Conservation (phyloP, 2,797 vertebrate species). For the Siniperca obscura region DNA sequence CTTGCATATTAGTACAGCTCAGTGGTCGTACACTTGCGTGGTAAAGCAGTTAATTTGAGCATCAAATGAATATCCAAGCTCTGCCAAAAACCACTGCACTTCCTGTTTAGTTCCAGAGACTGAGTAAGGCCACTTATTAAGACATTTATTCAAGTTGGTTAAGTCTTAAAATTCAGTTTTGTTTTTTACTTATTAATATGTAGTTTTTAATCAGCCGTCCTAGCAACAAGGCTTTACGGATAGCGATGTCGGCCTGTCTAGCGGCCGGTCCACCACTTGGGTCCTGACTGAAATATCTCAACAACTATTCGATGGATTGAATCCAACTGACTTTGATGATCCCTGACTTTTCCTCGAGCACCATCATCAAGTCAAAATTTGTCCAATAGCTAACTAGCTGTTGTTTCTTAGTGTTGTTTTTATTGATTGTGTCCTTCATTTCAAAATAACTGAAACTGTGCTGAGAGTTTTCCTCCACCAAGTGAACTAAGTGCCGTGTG, state of each 20-base stretch:
- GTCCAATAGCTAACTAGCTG: neutral
- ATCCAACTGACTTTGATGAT: neutral
- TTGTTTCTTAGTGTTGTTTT: neutral
- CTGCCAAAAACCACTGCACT: conserved; percentile 24
- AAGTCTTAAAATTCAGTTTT: neutral
- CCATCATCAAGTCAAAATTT: neutral
- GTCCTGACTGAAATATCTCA: neutral
- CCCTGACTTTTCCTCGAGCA: neutral
- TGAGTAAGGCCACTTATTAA: conserved; percentile 9
- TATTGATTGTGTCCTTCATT: neutral
- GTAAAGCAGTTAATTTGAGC: conserved; percentile 24
- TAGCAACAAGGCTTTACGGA: neutral
- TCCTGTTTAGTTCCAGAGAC: conserved; percentile 6
- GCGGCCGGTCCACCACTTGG: neutral
- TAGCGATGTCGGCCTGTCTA: neutral
- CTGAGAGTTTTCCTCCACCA: neutral
- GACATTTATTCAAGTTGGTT: no score
- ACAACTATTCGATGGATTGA: neutral
- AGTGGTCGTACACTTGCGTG: neutral
- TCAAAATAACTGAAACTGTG: neutral
- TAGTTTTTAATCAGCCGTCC: neutral
- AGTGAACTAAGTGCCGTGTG: neutral
- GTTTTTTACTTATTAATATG: neutral
- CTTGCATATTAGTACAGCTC: conserved; percentile 33
- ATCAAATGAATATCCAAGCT: neutral